These are phyloP conservation scores for Cydia splendana DNA, from an alignment of 1,140 invertebrate genomes.

Conservation along the genomic window DNA sequence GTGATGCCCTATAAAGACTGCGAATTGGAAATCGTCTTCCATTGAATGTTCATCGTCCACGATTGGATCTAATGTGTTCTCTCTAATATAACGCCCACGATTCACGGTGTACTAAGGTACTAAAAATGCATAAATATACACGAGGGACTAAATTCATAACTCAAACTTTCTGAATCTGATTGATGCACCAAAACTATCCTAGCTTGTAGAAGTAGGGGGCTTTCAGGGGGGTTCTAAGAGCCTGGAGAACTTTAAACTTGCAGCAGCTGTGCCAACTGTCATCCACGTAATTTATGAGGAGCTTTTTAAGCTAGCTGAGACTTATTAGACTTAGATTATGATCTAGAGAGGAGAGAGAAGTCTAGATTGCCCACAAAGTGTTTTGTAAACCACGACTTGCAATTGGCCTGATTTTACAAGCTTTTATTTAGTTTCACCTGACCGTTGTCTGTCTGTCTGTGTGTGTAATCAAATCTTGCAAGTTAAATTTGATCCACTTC, in stretches of 20 bases:
- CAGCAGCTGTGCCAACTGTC: conserved; percentile 17
- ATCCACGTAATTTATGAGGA: neutral
- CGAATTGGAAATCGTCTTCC: too few relatives aligned
- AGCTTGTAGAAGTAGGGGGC: neutral
- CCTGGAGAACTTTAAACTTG: neutral
- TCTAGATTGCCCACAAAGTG: neutral
- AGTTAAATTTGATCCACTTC: too few relatives aligned
- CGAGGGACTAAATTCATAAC: neutral
- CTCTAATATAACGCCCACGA: too few relatives aligned
- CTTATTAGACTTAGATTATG: neutral
- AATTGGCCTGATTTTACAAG: too few relatives aligned
- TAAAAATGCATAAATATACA: neutral
- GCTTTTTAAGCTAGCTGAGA: neutral
- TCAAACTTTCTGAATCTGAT: neutral
- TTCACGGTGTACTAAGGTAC: neutral
- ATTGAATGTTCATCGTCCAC: too few relatives aligned
- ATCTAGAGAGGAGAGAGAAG: neutral
- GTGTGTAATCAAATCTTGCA: too few relatives aligned
- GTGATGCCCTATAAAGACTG: too few relatives aligned
- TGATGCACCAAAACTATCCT: conserved; percentile 4
- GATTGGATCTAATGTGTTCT: too few relatives aligned
- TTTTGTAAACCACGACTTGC: neutral
- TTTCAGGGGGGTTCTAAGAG: neutral
- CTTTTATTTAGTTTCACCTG: too few relatives aligned
- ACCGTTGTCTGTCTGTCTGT: too few relatives aligned